A percentile compares a stretch with the other conserved stretches of the same genome.
phyloP scores from a whole-genome alignment of 2,888 invertebrate genomes.

The Apamea monoglypha region DNA sequence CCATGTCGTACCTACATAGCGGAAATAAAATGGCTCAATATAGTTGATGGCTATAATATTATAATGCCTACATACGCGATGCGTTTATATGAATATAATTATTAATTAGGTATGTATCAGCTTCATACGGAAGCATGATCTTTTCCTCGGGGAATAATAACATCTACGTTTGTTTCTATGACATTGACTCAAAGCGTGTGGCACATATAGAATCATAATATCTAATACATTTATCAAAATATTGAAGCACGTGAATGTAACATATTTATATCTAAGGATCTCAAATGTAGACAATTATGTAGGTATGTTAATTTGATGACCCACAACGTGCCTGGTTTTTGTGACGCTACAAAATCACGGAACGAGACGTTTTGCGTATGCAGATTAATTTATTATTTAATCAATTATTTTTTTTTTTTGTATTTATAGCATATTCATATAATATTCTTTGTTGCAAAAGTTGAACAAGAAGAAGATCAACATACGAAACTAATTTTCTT shows the following conservation, averaged over 20 bases:
- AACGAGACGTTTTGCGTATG: neutral
- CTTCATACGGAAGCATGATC: slow-evolving; percentile 49
- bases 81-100: slow-evolving; percentile 34
- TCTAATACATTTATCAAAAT: slow-evolving; percentile 17
- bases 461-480: neutral
- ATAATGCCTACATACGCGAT: slow-evolving; percentile 36
- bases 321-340: slow-evolving; percentile 15
- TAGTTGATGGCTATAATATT: slow-evolving; percentile 39
- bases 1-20: neutral
- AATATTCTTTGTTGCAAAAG: neutral
- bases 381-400: neutral
- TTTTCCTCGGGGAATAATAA: slow-evolving; percentile 54
- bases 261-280: neutral
- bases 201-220: slow-evolving; percentile 21
- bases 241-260: neutral
- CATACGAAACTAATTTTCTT: neutral
- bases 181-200: slow-evolving; percentile 39
- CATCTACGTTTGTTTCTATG: slow-evolving; percentile 24
- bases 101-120: slow-evolving; percentile 44
- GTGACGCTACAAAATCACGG: neutral
- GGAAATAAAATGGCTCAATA: slow-evolving; percentile 37
- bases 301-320: slow-evolving; percentile 12
- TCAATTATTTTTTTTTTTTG: too few relatives aligned
- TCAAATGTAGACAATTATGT: neutral
- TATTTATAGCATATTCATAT: neutral